phyloP scores from a whole-genome alignment of 2,113 vertebrate genomes.

The Pangasianodon gigas region DNA sequence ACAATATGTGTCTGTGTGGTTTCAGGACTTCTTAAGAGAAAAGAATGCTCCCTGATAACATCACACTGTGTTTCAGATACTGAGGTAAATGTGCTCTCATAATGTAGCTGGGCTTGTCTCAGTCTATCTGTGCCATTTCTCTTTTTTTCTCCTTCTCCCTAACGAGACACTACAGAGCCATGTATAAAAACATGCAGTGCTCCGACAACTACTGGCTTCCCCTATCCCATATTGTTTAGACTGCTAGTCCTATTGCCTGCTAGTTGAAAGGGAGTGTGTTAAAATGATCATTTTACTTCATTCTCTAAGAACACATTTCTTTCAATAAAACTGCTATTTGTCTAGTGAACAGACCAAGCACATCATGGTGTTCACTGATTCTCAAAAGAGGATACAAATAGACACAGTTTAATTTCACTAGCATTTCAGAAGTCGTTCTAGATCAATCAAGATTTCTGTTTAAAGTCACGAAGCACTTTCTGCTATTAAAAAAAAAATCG shows the following conservation, averaged over 20 bases:
- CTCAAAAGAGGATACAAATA: background rate
- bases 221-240: background rate
- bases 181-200: background rate
- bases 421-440: background rate
- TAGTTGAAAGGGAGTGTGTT: background rate
- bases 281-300: background rate
- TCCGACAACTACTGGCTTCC: background rate
- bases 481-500: background rate
- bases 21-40: background rate
- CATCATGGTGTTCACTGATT: background rate
- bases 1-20: no score
- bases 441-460: background rate
- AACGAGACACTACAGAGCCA: background rate
- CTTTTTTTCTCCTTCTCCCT: background rate
- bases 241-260: background rate
- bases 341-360: background rate
- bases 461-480: background rate
- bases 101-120: background rate
- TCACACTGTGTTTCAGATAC: background rate
- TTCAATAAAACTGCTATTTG: background rate
- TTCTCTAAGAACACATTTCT: background rate
- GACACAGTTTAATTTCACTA: background rate
- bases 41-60: background rate
- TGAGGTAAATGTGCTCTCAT: background rate
- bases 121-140: background rate